A percentile compares a stretch with the other conserved stretches of the same genome.
These are phyloP conservation scores for Malacoctenus gilli DNA, from an alignment of 2,797 vertebrate genomes.

Conservation along the genomic window DNA sequence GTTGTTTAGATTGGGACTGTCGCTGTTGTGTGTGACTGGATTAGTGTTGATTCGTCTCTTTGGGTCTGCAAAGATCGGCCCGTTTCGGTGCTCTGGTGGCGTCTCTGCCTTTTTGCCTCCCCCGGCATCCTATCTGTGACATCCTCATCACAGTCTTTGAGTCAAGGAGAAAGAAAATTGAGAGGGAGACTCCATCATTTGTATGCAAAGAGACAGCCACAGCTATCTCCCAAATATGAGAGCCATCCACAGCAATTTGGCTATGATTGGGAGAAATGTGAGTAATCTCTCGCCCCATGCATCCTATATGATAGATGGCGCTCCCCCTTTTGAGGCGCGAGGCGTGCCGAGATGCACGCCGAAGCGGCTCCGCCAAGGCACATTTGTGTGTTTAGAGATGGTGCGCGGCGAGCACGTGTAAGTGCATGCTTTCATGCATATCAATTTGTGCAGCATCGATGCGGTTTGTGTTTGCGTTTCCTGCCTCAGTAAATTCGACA, in stretches of 20 bases:
- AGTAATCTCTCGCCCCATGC: constrained; percentile 56
- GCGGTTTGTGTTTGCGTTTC: constrained; percentile 57
- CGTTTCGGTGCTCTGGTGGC: constrained; percentile 3
- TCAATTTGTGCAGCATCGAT: constrained; percentile 54
- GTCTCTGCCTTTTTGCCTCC: constrained; percentile 11
- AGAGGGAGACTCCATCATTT: constrained; percentile 44
- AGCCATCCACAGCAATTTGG: constrained; percentile 63
- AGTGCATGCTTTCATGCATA: constrained; percentile 50
- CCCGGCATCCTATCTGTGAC: constrained; percentile 13
- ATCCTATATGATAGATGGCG: constrained; percentile 59
- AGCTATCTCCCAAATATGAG: constrained; percentile 54
- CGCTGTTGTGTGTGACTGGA: background rate
- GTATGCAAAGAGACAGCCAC: constrained; percentile 48
- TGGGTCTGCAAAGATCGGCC: too few relatives aligned
- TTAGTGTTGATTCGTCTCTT: background rate
- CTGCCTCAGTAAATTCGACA: constrained; percentile 52
- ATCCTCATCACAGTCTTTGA: constrained; percentile 37
- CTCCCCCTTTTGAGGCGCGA: constrained; percentile 44
- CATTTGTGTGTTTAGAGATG: constrained; percentile 32
- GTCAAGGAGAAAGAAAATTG: constrained; percentile 56
- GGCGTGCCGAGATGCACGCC: constrained; percentile 1
- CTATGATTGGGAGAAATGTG: constrained; percentile 57
- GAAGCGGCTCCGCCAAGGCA: background rate
- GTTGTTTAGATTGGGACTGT: background rate
- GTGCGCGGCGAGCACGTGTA: constrained; percentile 24